These are phyloP conservation scores for Coturnix japonica DNA, from an alignment of 2,113 vertebrate genomes.

Conservation along the genomic window DNA sequence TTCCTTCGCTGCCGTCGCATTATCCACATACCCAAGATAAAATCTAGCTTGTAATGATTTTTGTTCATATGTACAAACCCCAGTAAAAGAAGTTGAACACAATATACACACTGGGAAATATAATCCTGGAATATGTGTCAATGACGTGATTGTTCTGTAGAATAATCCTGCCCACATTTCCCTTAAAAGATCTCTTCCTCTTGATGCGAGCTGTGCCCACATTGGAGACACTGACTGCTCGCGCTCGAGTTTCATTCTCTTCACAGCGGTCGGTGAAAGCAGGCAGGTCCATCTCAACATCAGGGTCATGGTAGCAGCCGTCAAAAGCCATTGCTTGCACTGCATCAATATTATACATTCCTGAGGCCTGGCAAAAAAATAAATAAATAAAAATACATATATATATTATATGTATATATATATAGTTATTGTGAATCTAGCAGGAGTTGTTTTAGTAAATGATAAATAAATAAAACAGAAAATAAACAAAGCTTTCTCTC, in stretches of 20 bases:
- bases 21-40: neutral
- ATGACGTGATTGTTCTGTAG: constrained; percentile 91
- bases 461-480: neutral
- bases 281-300: constrained; percentile 76
- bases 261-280: constrained; percentile 68
- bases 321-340: constrained; percentile 89
- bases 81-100: constrained; percentile 94
- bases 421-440: neutral
- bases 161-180: constrained; percentile 83
- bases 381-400: too few species aligned
- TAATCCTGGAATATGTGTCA: constrained; percentile 90
- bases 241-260: constrained; percentile 53
- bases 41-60: neutral
- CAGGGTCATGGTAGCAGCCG: constrained; percentile 84
- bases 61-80: constrained; percentile 86
- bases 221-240: constrained; percentile 53
- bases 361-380: constrained; percentile 79
- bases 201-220: constrained; percentile 68
- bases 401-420: neutral
- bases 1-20: neutral
- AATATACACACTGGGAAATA: constrained; percentile 90
- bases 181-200: constrained; percentile 80
- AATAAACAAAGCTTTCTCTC: neutral
- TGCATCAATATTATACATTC: constrained; percentile 78
- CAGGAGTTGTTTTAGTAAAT: neutral